Evolutionary conservation across 2,113 vertebrate species (phyloP).

Genomic region (Salvelinus sp.): DNA sequence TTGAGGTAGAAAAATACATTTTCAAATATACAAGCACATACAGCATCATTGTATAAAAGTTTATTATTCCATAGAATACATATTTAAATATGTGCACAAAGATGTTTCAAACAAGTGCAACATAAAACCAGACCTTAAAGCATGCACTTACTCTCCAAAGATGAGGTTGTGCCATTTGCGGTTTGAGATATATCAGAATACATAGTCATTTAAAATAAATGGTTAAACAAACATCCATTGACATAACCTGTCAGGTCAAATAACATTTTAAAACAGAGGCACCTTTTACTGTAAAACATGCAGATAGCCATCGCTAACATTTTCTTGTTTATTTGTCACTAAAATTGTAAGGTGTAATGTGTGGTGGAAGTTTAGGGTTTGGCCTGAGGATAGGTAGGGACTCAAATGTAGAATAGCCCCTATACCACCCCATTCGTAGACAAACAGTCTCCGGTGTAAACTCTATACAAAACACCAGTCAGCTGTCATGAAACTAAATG

Average conservation of each 20-base stretch:
- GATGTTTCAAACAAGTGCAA: conserved; percentile 55
- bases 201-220: conserved; percentile 42
- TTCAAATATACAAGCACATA: neutral
- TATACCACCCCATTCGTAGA: no score
- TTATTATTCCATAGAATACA: conserved; percentile 73
- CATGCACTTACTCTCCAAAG: conserved; percentile 44
- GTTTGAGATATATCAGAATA: conserved; percentile 25
- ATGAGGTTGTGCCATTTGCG: conserved; percentile 51
- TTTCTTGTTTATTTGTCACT: no score
- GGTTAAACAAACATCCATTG: conserved; percentile 16
- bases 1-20: neutral
- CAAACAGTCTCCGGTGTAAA: no score
- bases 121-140: conserved; percentile 53
- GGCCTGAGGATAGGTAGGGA: no score
- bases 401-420: no score
- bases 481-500: no score
- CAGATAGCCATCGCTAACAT: no score
- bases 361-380: no score
- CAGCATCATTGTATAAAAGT: conserved; percentile 56
- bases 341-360: no score
- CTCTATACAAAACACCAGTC: no score
- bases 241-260: conserved; percentile 31
- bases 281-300: conserved; percentile 1
- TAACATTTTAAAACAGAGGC: conserved; percentile 10
- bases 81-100: conserved; percentile 65